Evolutionary conservation across 2,888 invertebrate species (phyloP).

Genomic region (Aleiodes leptofemur): DNA sequence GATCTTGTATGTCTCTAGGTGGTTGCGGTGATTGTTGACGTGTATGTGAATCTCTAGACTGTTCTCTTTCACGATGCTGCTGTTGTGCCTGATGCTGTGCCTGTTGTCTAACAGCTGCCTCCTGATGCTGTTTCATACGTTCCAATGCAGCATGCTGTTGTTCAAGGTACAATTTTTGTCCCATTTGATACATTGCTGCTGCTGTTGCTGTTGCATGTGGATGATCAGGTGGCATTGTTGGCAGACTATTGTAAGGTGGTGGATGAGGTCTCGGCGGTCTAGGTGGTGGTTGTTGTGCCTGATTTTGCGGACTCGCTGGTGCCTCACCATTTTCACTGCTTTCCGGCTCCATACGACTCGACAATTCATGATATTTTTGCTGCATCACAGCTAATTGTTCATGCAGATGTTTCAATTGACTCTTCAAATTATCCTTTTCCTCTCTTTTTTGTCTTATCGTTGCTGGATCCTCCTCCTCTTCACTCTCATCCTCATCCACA

Average conservation of each 20-base stretch:
- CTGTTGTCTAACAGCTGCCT: slow-evolving; percentile 76
- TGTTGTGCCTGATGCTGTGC: slow-evolving; percentile 74
- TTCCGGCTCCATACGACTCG: slow-evolving; percentile 81
- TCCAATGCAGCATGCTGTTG: slow-evolving; percentile 77
- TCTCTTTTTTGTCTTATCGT: slow-evolving; percentile 90
- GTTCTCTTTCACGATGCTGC: slow-evolving; percentile 77
- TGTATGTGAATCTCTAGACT: slow-evolving; percentile 77
- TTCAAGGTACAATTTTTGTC: slow-evolving; percentile 78
- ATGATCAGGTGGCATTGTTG: slow-evolving; percentile 80
- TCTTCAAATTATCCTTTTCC: slow-evolving; percentile 90
- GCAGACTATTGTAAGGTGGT: slow-evolving; percentile 76
- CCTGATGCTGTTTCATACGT: slow-evolving; percentile 77
- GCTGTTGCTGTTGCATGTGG: slow-evolving; percentile 75
- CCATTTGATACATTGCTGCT: slow-evolving; percentile 74
- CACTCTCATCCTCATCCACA: slow-evolving; percentile 85
- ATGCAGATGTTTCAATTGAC: slow-evolving; percentile 90
- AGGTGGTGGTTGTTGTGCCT: slow-evolving; percentile 75
- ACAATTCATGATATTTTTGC: slow-evolving; percentile 91
- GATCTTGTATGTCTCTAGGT: slow-evolving; percentile 70
- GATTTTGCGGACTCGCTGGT: slow-evolving; percentile 73
- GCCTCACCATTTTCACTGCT: slow-evolving; percentile 78
- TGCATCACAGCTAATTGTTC: slow-evolving; percentile 94
- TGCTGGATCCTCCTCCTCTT: slow-evolving; percentile 85
- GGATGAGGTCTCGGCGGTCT: slow-evolving; percentile 75
- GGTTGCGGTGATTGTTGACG: slow-evolving; percentile 75